Conservation (phyloP, 92 coral and sea anemone genomes). For the Pocillopora grandis region DNA sequence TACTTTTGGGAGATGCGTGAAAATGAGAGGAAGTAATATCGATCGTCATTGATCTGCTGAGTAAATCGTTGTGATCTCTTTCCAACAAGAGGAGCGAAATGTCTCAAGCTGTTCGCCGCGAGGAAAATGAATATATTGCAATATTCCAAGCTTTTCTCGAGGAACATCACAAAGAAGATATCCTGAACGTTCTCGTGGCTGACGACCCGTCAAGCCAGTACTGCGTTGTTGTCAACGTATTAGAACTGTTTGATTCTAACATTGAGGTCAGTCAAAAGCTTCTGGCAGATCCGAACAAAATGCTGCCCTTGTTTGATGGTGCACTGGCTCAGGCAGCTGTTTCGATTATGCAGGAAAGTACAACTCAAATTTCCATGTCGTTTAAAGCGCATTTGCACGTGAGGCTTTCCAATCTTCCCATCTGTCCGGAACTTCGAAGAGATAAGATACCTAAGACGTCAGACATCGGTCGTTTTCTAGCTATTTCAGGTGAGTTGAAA, state of each 20-base stretch:
- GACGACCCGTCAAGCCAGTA: conserved; percentile 79
- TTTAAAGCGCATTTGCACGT: conserved; percentile 82
- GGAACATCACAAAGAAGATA: conserved; percentile 75
- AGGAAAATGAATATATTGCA: conserved; percentile 54
- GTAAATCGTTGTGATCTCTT: neutral
- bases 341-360: conserved; percentile 69
- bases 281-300: conserved; percentile 79
- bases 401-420: conserved; percentile 86
- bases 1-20: too few species aligned
- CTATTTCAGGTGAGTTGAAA: conserved; percentile 77
- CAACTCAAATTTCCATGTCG: conserved; percentile 66
- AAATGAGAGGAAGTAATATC: neutral
- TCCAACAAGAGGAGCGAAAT: neutral
- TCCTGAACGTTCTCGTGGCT: conserved; percentile 67
- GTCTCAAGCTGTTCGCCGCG: conserved; percentile 39
- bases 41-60: neutral
- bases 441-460: conserved; percentile 90
- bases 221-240: conserved; percentile 83
- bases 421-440: conserved; percentile 93
- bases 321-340: conserved; percentile 76
- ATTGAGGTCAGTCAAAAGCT: conserved; percentile 80
- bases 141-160: conserved; percentile 84
- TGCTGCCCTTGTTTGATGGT: conserved; percentile 89
- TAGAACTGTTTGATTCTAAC: conserved; percentile 91
- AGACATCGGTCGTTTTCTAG: conserved; percentile 84